These are phyloP conservation scores for Apodemia zela DNA, from an alignment of 2,888 invertebrate genomes.

Conservation along the genomic window DNA sequence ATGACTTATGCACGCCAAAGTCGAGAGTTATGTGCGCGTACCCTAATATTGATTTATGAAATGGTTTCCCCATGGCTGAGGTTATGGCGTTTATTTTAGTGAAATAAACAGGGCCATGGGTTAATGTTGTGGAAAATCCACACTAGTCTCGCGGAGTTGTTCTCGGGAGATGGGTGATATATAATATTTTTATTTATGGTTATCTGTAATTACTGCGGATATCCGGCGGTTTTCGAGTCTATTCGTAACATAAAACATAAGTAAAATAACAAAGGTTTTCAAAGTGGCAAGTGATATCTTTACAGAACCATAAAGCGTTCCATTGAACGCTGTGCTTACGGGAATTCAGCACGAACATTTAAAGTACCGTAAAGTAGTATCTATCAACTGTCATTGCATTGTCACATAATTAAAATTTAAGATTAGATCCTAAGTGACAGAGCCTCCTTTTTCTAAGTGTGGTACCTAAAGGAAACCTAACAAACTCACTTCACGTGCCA, in stretches of 20 bases:
- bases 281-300: too few species aligned
- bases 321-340: too few species aligned
- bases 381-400: too few species aligned
- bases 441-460: too few species aligned
- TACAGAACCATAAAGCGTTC: too few species aligned
- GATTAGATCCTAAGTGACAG: too few species aligned
- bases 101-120: neutral
- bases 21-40: slow-evolving; percentile 7
- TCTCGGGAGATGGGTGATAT: slow-evolving; percentile 1
- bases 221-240: neutral
- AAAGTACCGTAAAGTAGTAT: too few species aligned
- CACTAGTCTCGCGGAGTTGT: neutral
- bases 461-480: too few species aligned
- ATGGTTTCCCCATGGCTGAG: neutral
- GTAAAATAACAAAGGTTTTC: too few species aligned
- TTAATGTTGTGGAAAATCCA: slow-evolving; percentile 7
- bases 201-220: slow-evolving; percentile 1
- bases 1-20: slow-evolving; percentile 27
- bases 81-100: slow-evolving; percentile 7
- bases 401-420: too few species aligned
- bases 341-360: too few species aligned
- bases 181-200: neutral
- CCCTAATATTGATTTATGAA: slow-evolving; percentile 1
- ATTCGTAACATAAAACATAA: neutral
- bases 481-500: too few species aligned